Percentiles rank a stretch among this genome's conserved stretches.
These are phyloP conservation scores for Burhinus oedicnemus DNA, from an alignment of 2,113 vertebrate genomes.

Conservation along the genomic window DNA sequence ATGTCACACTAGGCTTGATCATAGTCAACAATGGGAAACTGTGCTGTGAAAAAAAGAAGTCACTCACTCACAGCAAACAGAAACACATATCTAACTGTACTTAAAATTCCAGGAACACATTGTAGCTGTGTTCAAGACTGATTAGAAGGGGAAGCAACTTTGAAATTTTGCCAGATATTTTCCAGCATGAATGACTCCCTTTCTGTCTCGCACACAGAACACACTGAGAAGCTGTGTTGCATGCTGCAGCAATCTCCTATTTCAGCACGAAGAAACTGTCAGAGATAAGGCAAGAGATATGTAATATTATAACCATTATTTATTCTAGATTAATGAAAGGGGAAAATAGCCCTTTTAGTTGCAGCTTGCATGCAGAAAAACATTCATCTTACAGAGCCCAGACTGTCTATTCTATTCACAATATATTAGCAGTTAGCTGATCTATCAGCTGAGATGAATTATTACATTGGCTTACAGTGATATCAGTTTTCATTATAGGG, in stretches of 20 bases:
- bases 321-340: constrained; percentile 53
- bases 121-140: not conserved
- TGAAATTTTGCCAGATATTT: constrained; percentile 52
- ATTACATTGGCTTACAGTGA: constrained; percentile 19
- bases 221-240: not conserved
- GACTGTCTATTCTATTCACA: constrained; percentile 37
- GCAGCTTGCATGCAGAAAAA: constrained; percentile 33
- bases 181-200: not conserved
- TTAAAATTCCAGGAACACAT: not conserved
- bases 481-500: constrained; percentile 44
- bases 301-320: constrained; percentile 52
- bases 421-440: constrained; percentile 45
- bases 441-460: constrained; percentile 55
- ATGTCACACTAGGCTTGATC: not conserved
- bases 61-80: not conserved
- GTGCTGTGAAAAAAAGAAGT: not conserved
- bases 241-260: not conserved
- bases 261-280: not conserved
- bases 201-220: not conserved
- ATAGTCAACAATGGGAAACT: not conserved
- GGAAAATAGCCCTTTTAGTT: constrained; percentile 33
- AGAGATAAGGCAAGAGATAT: constrained; percentile 54
- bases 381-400: constrained; percentile 36
- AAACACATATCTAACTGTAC: not conserved
- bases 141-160: constrained; percentile 20